These are phyloP conservation scores for Antrozous pallidus DNA, from an alignment of 2,797 vertebrate genomes.

Conservation along the genomic window DNA sequence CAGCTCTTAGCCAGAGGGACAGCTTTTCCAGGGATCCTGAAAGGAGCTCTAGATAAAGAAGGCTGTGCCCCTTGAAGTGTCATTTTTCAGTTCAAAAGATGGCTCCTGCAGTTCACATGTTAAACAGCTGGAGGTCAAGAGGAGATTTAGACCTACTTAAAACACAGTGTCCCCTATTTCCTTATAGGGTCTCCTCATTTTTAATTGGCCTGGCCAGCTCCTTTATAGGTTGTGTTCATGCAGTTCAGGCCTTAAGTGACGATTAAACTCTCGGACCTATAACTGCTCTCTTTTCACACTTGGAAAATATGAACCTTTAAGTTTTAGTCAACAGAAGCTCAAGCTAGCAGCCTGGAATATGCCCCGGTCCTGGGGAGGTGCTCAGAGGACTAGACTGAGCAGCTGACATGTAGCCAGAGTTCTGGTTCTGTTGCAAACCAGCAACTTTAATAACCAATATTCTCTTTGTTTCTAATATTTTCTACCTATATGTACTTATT, in stretches of 20 bases:
- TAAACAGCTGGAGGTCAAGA: not conserved
- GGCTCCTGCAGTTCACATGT: not conserved
- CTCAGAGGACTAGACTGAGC: not conserved
- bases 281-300: not conserved
- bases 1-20: not conserved
- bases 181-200: not conserved
- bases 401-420: not conserved
- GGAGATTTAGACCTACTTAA: not conserved
- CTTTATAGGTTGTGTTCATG: not conserved
- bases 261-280: not conserved
- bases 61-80: not conserved
- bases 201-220: not conserved
- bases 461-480: slow-evolving; percentile 23
- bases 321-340: not conserved
- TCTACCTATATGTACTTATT: not conserved
- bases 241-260: not conserved
- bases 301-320: not conserved
- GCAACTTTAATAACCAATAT: not conserved
- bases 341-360: not conserved
- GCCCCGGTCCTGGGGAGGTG: not conserved
- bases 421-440: not conserved
- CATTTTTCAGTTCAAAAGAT: slow-evolving; percentile 19
- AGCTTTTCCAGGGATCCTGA: not conserved
- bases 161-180: not conserved
- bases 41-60: not conserved